These are phyloP conservation scores for Drosophila carrolli DNA, from an alignment of 1,140 invertebrate species.

Conservation along the genomic window DNA sequence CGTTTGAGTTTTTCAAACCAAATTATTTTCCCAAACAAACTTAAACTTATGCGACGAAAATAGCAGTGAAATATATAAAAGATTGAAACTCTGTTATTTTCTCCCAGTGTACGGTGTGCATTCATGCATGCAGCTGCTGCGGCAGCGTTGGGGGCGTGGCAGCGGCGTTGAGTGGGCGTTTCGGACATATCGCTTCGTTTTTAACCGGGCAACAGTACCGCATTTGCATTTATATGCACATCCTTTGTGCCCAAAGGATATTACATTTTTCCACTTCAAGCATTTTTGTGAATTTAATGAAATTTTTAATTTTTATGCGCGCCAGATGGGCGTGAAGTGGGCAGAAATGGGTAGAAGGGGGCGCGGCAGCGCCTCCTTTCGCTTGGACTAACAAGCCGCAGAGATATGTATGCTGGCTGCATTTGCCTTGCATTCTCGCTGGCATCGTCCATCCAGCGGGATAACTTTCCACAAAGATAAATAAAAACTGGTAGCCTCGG, in stretches of 20 bases:
- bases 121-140: slow-evolving; percentile 40
- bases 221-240: slow-evolving; percentile 83
- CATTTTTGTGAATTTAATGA: slow-evolving; percentile 83
- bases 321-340: slow-evolving; percentile 15
- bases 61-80: background rate
- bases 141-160: slow-evolving; percentile 5
- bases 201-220: slow-evolving; percentile 32
- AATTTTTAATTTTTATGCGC: slow-evolving; percentile 82
- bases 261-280: slow-evolving; percentile 83
- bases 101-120: slow-evolving; percentile 19
- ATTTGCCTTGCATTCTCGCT: slow-evolving; percentile 49
- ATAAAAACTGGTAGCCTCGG: slow-evolving; percentile 23
- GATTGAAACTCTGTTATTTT: background rate
- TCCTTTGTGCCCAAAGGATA: slow-evolving; percentile 83
- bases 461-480: slow-evolving; percentile 31
- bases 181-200: slow-evolving; percentile 47
- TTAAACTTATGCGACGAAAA: too few relatives aligned
- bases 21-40: too few relatives aligned
- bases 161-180: slow-evolving; percentile 7
- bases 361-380: slow-evolving; percentile 19
- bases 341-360: background rate
- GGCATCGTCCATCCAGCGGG: too few relatives aligned
- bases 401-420: slow-evolving; percentile 37
- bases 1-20: too few relatives aligned
- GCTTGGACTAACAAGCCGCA: slow-evolving; percentile 47